These are phyloP conservation scores for Tigriopus japonicus DNA, from an alignment of 1,140 invertebrate species.

Conservation along the genomic window DNA sequence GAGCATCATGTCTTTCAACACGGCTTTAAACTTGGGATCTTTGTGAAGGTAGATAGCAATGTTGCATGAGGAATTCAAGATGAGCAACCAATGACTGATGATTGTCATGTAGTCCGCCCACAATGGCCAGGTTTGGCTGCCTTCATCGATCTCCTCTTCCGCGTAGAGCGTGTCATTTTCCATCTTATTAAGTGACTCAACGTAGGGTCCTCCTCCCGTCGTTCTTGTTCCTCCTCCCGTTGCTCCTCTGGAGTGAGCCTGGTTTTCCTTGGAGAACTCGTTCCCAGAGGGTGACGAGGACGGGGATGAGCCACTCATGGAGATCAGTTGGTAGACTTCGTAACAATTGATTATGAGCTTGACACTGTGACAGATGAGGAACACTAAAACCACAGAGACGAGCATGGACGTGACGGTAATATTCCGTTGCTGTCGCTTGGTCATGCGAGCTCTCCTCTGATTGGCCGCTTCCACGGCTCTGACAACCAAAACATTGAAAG, in stretches of 20 bases:
- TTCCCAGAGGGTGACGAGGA: too few relatives aligned
- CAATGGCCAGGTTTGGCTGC: not conserved
- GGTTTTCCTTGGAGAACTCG: too few relatives aligned
- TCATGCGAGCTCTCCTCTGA: not conserved
- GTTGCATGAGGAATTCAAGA: constrained; percentile 1
- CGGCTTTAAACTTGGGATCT: constrained; percentile 6
- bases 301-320: too few relatives aligned
- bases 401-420: constrained; percentile 5
- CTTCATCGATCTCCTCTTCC: too few relatives aligned
- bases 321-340: not conserved
- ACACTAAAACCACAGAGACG: not conserved
- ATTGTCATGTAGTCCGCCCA: not conserved
- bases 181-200: too few relatives aligned
- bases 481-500: constrained; percentile 1
- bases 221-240: too few relatives aligned
- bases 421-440: not conserved
- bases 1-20: not conserved
- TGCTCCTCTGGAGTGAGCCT: too few relatives aligned
- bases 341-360: not conserved
- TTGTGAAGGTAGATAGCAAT: constrained; percentile 5
- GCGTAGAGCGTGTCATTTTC: too few relatives aligned
- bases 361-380: not conserved
- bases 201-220: too few relatives aligned
- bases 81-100: constrained; percentile 1
- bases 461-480: not conserved